Evolutionary conservation across 1,140 invertebrate species (phyloP).

Genomic region (Pseudachorutes palmiensis): DNA sequence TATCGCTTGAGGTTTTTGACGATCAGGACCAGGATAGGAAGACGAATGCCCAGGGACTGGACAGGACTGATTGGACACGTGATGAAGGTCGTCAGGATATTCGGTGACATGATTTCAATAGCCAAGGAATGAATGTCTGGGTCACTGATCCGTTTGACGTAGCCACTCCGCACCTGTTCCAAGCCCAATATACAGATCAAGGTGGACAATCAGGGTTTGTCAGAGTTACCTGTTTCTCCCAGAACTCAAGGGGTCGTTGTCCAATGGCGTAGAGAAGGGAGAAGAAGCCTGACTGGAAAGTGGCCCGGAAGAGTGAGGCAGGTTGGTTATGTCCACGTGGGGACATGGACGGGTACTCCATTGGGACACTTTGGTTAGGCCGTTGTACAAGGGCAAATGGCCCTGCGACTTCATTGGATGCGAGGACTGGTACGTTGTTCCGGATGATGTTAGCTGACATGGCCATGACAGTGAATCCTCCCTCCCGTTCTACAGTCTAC

Average conservation of each 20-base stretch:
- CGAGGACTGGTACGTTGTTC: background rate
- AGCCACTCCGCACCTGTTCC: conserved; percentile 73
- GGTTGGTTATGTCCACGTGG: background rate
- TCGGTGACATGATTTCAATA: conserved; percentile 82
- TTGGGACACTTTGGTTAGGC: background rate
- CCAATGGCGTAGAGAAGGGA: conserved; percentile 89
- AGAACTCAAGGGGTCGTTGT: conserved; percentile 77
- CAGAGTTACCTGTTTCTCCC: conserved; percentile 83
- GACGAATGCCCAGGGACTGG: conserved; percentile 71
- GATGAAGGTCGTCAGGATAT: conserved; percentile 87
- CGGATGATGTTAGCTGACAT: background rate
- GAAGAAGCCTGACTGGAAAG: conserved; percentile 71
- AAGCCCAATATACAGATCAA: background rate
- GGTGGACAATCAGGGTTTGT: no score
- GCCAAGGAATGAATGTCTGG: conserved; percentile 85
- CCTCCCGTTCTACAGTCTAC: no score
- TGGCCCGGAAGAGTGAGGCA: background rate
- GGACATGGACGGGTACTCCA: background rate
- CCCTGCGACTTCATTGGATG: background rate
- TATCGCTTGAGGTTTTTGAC: conserved; percentile 95
- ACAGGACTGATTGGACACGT: conserved; percentile 75
- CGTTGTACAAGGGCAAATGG: background rate
- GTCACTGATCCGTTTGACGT: conserved; percentile 85
- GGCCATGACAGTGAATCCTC: no score
- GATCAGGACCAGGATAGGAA: conserved; percentile 85